phyloP scores from a whole-genome alignment of 1,140 invertebrate species.

The Papilio glaucus region DNA sequence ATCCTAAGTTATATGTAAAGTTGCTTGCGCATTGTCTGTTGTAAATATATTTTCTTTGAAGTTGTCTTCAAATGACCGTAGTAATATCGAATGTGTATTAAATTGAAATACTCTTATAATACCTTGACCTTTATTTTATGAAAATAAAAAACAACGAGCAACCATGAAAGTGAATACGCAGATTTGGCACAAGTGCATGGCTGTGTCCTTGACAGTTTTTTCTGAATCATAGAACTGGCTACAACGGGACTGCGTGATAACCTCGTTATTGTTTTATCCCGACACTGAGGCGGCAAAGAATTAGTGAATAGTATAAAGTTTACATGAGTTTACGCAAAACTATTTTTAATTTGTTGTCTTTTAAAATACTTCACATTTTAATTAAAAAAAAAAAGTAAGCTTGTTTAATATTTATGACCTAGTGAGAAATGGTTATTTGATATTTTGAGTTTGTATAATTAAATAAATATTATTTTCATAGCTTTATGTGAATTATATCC shows the following conservation, averaged over 20 bases:
- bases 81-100: background rate
- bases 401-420: too few relatives aligned
- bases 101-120: conserved; percentile 5
- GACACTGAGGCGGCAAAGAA: conserved; percentile 8
- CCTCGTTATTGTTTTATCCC: background rate
- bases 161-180: conserved; percentile 23
- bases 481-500: too few relatives aligned
- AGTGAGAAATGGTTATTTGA: too few relatives aligned
- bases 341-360: too few relatives aligned
- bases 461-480: too few relatives aligned
- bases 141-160: background rate
- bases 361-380: background rate
- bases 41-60: background rate
- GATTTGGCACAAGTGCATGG: conserved; percentile 29
- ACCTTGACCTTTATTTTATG: conserved; percentile 24
- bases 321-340: background rate
- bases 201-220: conserved; percentile 21
- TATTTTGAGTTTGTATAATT: too few relatives aligned
- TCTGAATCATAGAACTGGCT: background rate
- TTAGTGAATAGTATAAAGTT: background rate
- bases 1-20: background rate
- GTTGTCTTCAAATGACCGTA: background rate
- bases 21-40: background rate
- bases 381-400: too few relatives aligned
- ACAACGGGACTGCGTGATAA: background rate